These are phyloP conservation scores for Dallia pectoralis DNA, from an alignment of 2,797 vertebrate genomes.

Conservation along the genomic window DNA sequence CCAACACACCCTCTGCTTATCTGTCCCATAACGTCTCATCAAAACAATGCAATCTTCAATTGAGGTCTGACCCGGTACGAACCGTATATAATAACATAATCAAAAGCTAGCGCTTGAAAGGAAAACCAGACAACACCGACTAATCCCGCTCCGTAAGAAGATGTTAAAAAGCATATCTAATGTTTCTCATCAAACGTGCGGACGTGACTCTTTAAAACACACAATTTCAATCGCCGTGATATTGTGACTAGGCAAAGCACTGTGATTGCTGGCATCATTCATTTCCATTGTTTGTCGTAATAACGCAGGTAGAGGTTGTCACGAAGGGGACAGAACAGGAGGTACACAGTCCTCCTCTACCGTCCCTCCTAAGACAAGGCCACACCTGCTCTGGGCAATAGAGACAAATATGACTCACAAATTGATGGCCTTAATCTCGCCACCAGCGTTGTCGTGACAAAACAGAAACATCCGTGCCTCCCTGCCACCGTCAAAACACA, in stretches of 20 bases:
- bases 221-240: too few species aligned
- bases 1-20: neutral
- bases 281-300: neutral
- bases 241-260: neutral
- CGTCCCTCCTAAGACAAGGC: conserved; percentile 21
- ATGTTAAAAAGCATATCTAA: neutral
- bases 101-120: neutral
- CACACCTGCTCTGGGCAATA: conserved; percentile 22
- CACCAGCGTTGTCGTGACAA: conserved; percentile 25
- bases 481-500: conserved; percentile 44
- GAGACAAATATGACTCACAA: conserved; percentile 35
- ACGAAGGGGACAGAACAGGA: neutral
- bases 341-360: neutral
- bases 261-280: neutral
- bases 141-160: neutral
- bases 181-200: neutral
- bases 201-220: neutral
- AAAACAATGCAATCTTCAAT: neutral
- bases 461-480: conserved; percentile 27
- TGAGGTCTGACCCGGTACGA: too few species aligned
- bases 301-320: neutral
- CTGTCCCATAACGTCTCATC: neutral
- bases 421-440: conserved; percentile 32
- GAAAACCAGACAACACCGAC: neutral
- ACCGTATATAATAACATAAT: neutral